Conservation (phyloP, 1,140 invertebrate species). For the Lepidurus packardi region DNA sequence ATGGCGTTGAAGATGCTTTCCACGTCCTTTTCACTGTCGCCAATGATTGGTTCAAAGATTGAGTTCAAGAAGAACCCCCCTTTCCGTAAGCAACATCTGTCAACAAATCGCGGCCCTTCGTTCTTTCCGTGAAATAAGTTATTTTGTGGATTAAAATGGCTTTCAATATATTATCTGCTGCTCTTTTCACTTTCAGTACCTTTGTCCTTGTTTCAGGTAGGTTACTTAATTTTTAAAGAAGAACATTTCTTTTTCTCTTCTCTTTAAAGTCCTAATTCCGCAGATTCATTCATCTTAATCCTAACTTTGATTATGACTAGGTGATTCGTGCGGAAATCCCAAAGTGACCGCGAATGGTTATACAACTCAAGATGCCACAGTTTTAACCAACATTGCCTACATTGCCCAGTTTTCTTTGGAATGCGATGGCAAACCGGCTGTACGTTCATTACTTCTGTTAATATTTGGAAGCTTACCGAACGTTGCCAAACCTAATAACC, state of each 20-base stretch:
- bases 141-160: background rate
- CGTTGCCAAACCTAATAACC: background rate
- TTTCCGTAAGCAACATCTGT: background rate
- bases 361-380: slow-evolving; percentile 83
- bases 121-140: background rate
- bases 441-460: background rate
- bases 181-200: background rate
- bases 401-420: slow-evolving; percentile 50
- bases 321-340: slow-evolving; percentile 25
- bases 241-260: background rate
- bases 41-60: background rate
- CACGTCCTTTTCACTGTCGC: background rate
- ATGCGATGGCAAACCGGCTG: slow-evolving; percentile 47
- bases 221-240: background rate
- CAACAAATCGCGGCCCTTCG: background rate
- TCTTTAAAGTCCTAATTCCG: background rate
- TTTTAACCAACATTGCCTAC: slow-evolving; percentile 61
- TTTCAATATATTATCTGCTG: background rate
- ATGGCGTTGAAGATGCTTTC: background rate
- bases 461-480: slow-evolving; percentile 60
- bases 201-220: background rate
- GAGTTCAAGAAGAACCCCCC: background rate
- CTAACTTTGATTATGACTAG: background rate
- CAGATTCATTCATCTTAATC: background rate
- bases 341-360: slow-evolving; percentile 54